Evolutionary conservation across 2,797 vertebrate genomes (phyloP).

Genomic region (Xenops minutus): DNA sequence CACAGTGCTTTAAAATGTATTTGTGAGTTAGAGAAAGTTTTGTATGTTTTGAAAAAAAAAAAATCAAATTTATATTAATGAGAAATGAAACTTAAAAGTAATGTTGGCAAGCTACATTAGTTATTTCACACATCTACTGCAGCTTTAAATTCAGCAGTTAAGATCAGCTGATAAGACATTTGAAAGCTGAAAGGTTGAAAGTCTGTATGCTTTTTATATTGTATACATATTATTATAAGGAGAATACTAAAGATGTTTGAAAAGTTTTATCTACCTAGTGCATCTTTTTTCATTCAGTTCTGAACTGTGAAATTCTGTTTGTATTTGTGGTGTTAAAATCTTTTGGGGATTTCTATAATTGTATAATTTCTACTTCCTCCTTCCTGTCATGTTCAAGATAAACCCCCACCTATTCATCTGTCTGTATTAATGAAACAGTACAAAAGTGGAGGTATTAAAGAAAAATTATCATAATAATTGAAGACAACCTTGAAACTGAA

Average conservation of each 20-base stretch:
- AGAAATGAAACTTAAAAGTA: slow-evolving; percentile 50
- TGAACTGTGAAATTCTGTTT: neutral
- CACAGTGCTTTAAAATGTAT: slow-evolving; percentile 28
- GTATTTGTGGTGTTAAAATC: slow-evolving; percentile 7
- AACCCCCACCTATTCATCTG: neutral
- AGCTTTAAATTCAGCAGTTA: neutral
- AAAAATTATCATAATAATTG: slow-evolving; percentile 36
- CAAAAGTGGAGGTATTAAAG: slow-evolving; percentile 20
- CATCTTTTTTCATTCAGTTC: neutral
- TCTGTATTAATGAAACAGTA: neutral
- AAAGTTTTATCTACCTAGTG: neutral
- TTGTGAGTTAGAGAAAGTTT: slow-evolving; percentile 42
- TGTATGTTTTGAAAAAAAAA: neutral
- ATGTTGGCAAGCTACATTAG: neutral
- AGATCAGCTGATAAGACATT: slow-evolving; percentile 26
- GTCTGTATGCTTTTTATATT: slow-evolving; percentile 13
- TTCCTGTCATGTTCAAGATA: neutral
- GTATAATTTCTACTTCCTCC: neutral
- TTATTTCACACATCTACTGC: neutral
- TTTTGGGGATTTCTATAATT: neutral
- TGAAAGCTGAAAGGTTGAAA: slow-evolving; percentile 46
- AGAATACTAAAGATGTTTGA: neutral
- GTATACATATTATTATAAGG: neutral
- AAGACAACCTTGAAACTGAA: slow-evolving; percentile 16
- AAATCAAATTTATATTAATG: slow-evolving; percentile 29